Conservation (phyloP, 2,113 vertebrate genomes). For the Copsychus sechellarum region DNA sequence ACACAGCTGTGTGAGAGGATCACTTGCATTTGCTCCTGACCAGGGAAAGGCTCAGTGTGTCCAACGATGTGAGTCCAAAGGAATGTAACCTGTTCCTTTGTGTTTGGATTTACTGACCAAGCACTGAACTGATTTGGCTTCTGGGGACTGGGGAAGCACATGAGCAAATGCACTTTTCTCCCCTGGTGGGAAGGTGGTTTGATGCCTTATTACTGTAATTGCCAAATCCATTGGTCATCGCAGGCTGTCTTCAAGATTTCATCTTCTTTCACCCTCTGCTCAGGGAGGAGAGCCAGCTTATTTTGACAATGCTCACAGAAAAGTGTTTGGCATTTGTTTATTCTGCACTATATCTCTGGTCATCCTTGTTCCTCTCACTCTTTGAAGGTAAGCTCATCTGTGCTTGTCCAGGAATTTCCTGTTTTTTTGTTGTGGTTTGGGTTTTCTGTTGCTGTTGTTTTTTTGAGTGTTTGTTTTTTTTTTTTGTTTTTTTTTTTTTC, state of each 20-base stretch:
- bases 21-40: neutral
- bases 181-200: slow-evolving; percentile 5
- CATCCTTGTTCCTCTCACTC: slow-evolving; percentile 29
- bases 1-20: neutral
- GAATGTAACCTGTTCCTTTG: neutral
- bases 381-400: slow-evolving; percentile 36
- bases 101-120: neutral
- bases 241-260: neutral
- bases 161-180: neutral
- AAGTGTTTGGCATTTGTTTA: slow-evolving; percentile 24
- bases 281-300: neutral
- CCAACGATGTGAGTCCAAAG: neutral
- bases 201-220: slow-evolving; percentile 26
- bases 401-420: neutral
- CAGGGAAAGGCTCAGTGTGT: neutral
- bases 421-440: neutral
- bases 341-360: slow-evolving; percentile 37
- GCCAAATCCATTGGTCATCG: slow-evolving; percentile 17
- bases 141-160: neutral
- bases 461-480: neutral
- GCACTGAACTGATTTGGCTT: neutral
- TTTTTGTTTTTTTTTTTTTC: too few relatives aligned
- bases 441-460: neutral
- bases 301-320: slow-evolving; percentile 23
- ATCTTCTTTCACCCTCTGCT: neutral